Percentiles rank a stretch among this genome's conserved stretches.
Evolutionary conservation across 1,140 invertebrate species (phyloP).

Genomic region (Neodiprion pinetum): DNA sequence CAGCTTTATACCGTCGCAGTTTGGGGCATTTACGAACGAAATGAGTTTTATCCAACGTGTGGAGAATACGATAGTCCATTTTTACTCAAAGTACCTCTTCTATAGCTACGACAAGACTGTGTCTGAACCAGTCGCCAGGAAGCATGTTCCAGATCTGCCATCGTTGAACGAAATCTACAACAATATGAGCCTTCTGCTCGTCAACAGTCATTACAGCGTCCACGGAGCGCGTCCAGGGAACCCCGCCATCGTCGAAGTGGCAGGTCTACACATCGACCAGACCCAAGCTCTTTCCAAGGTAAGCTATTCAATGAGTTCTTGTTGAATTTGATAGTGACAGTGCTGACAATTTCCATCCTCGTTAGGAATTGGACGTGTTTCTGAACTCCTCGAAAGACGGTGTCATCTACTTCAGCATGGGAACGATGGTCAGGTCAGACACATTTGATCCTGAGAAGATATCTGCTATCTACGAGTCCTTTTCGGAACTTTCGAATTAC

Average conservation of each 20-base stretch:
- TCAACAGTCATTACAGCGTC: slow-evolving; percentile 55
- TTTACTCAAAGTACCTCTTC: slow-evolving; percentile 7
- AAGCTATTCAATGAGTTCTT: not conserved
- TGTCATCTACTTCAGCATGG: slow-evolving; percentile 76
- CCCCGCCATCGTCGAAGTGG: slow-evolving; percentile 55
- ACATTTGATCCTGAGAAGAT: slow-evolving; percentile 42
- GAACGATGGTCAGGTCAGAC: slow-evolving; percentile 73
- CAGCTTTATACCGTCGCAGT: not conserved
- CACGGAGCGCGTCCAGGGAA: slow-evolving; percentile 47
- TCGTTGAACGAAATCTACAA: slow-evolving; percentile 64
- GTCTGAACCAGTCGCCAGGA: slow-evolving; percentile 29
- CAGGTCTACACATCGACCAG: slow-evolving; percentile 54
- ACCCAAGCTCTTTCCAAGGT: not conserved
- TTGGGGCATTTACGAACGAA: slow-evolving; percentile 19
- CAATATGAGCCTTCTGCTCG: slow-evolving; percentile 47
- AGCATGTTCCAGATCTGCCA: slow-evolving; percentile 66
- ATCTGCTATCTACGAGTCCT: slow-evolving; percentile 36
- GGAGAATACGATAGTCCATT: slow-evolving; percentile 30
- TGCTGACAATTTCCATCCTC: slow-evolving; percentile 30
- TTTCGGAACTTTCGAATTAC: slow-evolving; percentile 39
- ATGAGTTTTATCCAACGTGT: slow-evolving; percentile 46
- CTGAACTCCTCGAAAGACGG: slow-evolving; percentile 72
- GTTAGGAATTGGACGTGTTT: slow-evolving; percentile 70
- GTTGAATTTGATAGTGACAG: not conserved
- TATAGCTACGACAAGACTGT: not conserved